Evolutionary conservation across 2,113 vertebrate species (phyloP).

Genomic region (Plecturocebus donacophilus): DNA sequence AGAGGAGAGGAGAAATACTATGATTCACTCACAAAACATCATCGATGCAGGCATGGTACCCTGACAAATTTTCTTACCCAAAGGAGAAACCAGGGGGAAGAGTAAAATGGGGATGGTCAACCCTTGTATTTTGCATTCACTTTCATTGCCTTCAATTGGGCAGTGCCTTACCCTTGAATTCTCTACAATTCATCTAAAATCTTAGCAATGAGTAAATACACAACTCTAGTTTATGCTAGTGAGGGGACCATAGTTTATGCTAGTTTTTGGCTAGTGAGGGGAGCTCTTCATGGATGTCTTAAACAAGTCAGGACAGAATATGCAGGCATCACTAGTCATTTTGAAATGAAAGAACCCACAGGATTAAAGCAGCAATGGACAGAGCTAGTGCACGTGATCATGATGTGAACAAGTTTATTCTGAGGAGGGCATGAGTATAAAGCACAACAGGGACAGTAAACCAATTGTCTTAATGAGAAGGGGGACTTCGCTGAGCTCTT

Average conservation of each 20-base stretch:
- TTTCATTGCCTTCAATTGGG: neutral
- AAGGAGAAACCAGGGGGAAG: neutral
- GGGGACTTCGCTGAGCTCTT: neutral
- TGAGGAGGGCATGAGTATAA: accelerated
- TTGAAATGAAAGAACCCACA: neutral
- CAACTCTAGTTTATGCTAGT: neutral
- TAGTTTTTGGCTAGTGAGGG: neutral
- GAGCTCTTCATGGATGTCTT: too few relatives aligned
- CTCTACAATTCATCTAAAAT: neutral
- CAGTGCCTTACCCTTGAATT: neutral
- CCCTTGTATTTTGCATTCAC: neutral
- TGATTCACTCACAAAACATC: neutral
- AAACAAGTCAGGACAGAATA: neutral
- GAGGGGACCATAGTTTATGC: too few relatives aligned
- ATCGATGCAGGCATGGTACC: accelerated
- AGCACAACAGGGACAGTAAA: accelerated
- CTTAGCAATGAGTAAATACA: neutral
- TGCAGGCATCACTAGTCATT: neutral
- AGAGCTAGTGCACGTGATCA: neutral
- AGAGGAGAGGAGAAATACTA: neutral
- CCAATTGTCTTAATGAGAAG: neutral
- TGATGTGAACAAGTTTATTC: neutral
- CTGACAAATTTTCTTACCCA: neutral
- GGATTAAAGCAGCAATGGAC: neutral
- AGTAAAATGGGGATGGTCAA: neutral